Evolutionary conservation across 2,797 vertebrate species (phyloP).

Genomic region (Garrulus glandarius): DNA sequence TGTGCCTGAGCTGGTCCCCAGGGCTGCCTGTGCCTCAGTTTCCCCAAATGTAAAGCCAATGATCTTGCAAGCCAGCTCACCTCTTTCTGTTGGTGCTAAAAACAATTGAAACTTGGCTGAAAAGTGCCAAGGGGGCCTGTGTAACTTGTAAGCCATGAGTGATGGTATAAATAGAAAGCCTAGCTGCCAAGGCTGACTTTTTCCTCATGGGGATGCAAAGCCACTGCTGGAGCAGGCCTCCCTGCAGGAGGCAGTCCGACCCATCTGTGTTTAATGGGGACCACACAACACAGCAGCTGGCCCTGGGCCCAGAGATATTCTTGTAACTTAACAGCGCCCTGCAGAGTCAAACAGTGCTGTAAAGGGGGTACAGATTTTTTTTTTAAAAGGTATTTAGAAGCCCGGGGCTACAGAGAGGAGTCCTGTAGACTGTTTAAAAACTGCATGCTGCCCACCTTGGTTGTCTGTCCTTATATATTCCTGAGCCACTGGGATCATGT

Average conservation of each 20-base stretch:
- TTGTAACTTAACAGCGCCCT: slow-evolving; percentile 25
- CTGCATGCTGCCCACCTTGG: not conserved
- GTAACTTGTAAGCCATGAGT: accelerated
- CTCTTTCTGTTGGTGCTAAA: not conserved
- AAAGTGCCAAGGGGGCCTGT: not conserved
- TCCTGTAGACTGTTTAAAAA: not conserved
- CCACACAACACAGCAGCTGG: slow-evolving; percentile 27
- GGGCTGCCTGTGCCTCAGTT: not conserved
- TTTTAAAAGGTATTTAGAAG: not conserved
- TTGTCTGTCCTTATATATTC: not conserved
- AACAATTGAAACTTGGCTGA: accelerated
- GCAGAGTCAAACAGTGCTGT: not conserved
- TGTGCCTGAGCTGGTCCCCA: not conserved
- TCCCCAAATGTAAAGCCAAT: not conserved
- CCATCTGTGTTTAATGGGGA: slow-evolving; percentile 34
- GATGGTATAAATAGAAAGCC: not conserved
- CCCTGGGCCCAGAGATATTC: not conserved
- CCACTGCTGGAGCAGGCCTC: not conserved
- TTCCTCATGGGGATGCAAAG: not conserved
- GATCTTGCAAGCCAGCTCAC: not conserved
- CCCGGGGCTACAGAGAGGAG: not conserved
- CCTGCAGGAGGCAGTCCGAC: not conserved
- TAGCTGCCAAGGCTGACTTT: not conserved
- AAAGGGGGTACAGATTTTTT: not conserved
- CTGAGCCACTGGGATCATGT: not conserved